Conservation (phyloP, 2,113 vertebrate species). For the Chlorodrepanis virens region DNA sequence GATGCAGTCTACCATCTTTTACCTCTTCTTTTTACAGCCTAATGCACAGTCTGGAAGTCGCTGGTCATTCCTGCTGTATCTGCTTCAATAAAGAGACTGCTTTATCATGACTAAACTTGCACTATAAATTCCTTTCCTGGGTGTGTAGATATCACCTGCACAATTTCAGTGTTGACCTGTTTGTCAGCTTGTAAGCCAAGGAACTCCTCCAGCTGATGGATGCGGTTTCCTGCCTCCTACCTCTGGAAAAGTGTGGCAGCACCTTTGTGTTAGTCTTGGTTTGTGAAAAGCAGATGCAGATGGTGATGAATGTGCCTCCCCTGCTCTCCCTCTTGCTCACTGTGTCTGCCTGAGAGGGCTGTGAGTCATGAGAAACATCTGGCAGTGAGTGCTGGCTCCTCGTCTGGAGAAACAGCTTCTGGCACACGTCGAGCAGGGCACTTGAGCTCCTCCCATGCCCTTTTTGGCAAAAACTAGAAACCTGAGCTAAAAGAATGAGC, state of each 20-base stretch:
- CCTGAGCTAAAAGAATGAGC: not conserved
- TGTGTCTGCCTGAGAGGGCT: not conserved
- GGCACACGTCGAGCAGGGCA: accelerated
- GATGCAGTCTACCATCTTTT: not conserved
- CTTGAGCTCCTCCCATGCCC: not conserved
- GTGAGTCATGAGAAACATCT: not conserved
- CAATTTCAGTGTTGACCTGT: not conserved
- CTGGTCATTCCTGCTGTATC: not conserved
- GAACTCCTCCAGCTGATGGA: not conserved
- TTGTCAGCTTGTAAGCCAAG: not conserved
- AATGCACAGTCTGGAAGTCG: not conserved
- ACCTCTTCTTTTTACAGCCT: not conserved
- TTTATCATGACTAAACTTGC: not conserved
- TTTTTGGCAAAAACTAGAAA: not conserved
- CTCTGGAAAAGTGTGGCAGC: not conserved
- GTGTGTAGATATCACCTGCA: not conserved
- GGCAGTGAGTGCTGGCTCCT: not conserved
- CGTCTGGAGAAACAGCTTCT: not conserved
- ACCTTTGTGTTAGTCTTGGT: not conserved
- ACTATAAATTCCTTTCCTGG: not conserved
- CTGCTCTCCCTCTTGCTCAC: not conserved
- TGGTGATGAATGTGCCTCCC: not conserved
- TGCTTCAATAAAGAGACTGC: not conserved
- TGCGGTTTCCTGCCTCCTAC: not conserved
- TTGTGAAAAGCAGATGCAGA: not conserved